Base-by-base conservation (phyloP, 2,888 invertebrate genomes). In the Xylota sylvarum region DNA sequence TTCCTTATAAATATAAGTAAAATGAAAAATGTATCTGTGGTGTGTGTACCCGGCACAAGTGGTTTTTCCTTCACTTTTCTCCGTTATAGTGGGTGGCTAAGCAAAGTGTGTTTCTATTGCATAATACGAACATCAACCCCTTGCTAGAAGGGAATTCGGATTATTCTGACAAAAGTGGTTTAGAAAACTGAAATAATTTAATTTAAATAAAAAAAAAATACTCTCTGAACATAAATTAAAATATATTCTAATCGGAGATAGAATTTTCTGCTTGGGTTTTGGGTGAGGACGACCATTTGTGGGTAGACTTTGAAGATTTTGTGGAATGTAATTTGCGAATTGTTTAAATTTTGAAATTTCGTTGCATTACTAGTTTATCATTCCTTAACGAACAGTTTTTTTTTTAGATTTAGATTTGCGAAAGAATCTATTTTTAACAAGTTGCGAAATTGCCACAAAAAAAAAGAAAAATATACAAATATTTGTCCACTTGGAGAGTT, bases 371-470 rank as follows among this genome's bases (percentile, higher is more conserved):
- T 17, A 7, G n/a, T 74, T 64, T 32, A 43, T 46, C 43, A 64
- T 73, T 73, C 37, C 10, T 23, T 32, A 55, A 73, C 7, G 27
- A 37, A 65, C 4, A 43, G 35, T 14, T 43, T 58, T 67, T 43
- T 23, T 48, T 27, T 52, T 32, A 30, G n/a, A 40, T 37, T 48
- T 43, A 48, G 30, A 55, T 74, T 50, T 50, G 60, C 58, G 23
- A 77, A 60, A 58, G 27, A 67, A 48, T 77, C 77, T 77, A 77
- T 77, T 77, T 77, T 69, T 77, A 60, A 37, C 14, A 32, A 48
- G 6, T 65, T 76, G 76, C 55, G 56, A 76, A 69, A 69, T 32
- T 58, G 27, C 50, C 35, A 58, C 32, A 46, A 23, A 40, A 55
- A 50, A 5, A 17, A 43, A 27, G 30, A 43, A 6, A 27, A 14